These are phyloP conservation scores for Grammomys surdaster DNA, from an alignment of 2,113 vertebrate species.

Conservation along the genomic window DNA sequence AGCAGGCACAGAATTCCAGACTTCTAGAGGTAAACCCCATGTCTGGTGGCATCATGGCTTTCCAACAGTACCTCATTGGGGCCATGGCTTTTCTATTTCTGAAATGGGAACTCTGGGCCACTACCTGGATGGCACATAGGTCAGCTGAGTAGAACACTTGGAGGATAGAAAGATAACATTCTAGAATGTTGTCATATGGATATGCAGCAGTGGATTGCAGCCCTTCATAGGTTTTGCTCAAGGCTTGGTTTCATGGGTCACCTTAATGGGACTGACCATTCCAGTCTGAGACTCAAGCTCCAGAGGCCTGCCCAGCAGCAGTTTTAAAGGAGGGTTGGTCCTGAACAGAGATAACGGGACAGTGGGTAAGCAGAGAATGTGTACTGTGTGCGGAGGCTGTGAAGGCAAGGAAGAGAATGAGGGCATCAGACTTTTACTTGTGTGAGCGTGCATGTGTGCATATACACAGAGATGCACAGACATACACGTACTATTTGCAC, in stretches of 20 bases:
- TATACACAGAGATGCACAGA: neutral
- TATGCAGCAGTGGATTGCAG: neutral
- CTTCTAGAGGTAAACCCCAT: accelerated
- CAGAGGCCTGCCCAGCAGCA: accelerated
- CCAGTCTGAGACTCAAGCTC: neutral
- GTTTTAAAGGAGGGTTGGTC: accelerated
- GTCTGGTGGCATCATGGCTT: accelerated
- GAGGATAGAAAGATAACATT: no score
- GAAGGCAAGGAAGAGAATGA: neutral
- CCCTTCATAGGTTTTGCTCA: neutral
- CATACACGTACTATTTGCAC: neutral
- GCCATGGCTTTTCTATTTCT: neutral
- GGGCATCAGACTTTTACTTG: neutral
- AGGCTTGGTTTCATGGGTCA: no score
- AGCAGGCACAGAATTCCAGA: neutral
- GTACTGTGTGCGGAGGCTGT: accelerated
- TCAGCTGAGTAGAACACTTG: neutral
- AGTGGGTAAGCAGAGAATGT: accelerated
- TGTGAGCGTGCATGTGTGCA: accelerated
- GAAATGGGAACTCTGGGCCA: neutral
- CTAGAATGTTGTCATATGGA: accelerated
- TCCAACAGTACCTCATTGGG: neutral
- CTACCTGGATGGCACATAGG: neutral
- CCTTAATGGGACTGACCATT: neutral
- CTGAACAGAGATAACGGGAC: accelerated